Conservation (phyloP, 2,113 vertebrate species). For the Heterochromis multidens region DNA sequence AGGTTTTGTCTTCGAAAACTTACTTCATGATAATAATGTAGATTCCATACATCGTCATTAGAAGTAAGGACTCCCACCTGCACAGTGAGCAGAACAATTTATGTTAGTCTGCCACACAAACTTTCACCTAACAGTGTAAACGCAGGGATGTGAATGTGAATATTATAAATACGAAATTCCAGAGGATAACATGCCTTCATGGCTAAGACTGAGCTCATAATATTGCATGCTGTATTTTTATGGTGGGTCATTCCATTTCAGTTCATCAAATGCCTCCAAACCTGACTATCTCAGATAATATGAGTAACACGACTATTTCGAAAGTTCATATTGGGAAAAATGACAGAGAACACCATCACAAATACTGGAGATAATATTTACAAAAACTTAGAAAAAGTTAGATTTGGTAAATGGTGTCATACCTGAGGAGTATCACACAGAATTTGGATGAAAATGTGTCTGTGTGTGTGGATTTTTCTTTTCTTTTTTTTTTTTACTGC, state of each 20-base stretch:
- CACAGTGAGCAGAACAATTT: background rate
- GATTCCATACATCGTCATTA: slow-evolving; percentile 77
- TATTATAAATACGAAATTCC: too few relatives aligned
- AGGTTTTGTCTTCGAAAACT: slow-evolving; percentile 22
- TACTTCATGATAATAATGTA: slow-evolving; percentile 83
- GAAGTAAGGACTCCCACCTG: slow-evolving; percentile 80
- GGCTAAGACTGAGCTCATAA: background rate
- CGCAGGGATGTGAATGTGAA: background rate
- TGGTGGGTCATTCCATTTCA: background rate
- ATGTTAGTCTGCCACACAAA: background rate
- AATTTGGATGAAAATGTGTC: background rate
- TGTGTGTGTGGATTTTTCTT: background rate
- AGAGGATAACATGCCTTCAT: too few relatives aligned
- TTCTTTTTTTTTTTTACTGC: too few relatives aligned
- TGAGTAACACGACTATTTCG: background rate
- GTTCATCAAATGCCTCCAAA: background rate
- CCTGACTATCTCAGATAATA: background rate
- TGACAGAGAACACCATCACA: background rate
- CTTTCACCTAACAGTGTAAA: background rate
- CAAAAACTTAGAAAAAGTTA: background rate
- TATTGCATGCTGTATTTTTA: background rate
- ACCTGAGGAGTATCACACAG: background rate
- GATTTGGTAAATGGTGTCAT: background rate
- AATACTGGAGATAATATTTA: background rate
- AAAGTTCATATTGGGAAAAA: background rate